Base-by-base conservation (phyloP, 2,888 invertebrate genomes). In the Ypsolopha sequella region DNA sequence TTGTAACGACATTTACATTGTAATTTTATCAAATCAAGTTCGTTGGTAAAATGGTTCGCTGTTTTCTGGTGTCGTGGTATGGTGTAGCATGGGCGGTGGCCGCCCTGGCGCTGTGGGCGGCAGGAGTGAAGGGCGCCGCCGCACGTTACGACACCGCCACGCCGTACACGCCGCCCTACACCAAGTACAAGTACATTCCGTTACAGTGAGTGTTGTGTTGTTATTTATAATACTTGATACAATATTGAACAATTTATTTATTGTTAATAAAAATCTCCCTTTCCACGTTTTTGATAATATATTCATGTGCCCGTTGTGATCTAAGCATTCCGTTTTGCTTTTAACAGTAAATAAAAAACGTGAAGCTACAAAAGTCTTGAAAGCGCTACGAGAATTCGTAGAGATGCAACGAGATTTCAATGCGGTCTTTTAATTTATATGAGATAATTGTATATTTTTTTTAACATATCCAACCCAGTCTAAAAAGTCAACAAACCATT, bases 101-200 rank as follows among this genome's bases (percentile, higher is more conserved):
- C 36, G 73, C 68, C 50, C 61, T 80, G 39, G 76, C 75, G 60
- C 59, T 81, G 39, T 77, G 80, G 80, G 78, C 78, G 66, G 70
- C 44, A 24, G 33, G 78, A 66, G 72, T 73, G 58, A 76, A 68
- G 33, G 62, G 64, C 57, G 80, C 79, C 6, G 70, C 70, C 2
- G 58, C 65, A 50, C 70, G 71, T 39, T 84, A 81, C 65, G 80
- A 80, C 61, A 74, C 79, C 6, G 86, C 85, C 53, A 86, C 86
- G 55, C 85, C 86, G 41, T 65, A 81, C 58, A 61, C 80, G 48
- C 79, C 80, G 57, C 71, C 73, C 45, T 69, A 73, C 54, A 65
- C 59, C 47, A 76, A 68, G 38, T 74, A 81, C 56, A 81, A 75
- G 64, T 84, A 84, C 52, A 79, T 81, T 65, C 84, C 84, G 0